Conservation (phyloP, 2,888 invertebrate species). For the Phymatocera aterrima region DNA sequence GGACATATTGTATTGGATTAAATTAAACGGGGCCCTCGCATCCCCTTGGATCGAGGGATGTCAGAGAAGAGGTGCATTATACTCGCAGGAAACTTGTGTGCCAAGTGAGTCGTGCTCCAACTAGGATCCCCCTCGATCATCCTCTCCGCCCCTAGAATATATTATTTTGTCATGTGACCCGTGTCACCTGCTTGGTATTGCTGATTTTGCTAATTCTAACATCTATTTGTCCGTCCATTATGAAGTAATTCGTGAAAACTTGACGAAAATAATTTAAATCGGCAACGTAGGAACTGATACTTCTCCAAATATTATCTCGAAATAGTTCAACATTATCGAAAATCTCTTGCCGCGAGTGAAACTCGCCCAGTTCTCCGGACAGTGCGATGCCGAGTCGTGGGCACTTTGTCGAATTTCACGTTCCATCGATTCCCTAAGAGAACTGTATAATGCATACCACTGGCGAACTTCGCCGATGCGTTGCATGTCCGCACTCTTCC, state of each 20-base stretch:
- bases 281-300: too few relatives aligned
- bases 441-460: background rate
- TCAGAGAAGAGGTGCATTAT: conserved; percentile 62
- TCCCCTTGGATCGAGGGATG: conserved; percentile 55
- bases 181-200: conserved; percentile 65
- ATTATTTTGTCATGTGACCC: conserved; percentile 68
- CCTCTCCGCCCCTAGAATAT: conserved; percentile 46
- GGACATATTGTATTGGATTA: conserved; percentile 74
- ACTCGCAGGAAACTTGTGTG: conserved; percentile 68
- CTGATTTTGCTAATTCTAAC: conserved; percentile 40
- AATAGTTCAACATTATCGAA: background rate
- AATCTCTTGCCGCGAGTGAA: background rate
- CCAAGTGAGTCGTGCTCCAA: conserved; percentile 70
- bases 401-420: background rate
- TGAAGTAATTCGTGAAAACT: background rate
- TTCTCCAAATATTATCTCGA: background rate
- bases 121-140: conserved; percentile 36
- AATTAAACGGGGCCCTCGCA: conserved; percentile 64
- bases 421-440: background rate
- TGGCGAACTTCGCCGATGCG: background rate
- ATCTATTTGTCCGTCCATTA: conserved; percentile 12
- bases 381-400: background rate
- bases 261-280: background rate
- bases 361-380: background rate
- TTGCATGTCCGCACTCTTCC: conserved; percentile 18